These are phyloP conservation scores for Nemurella pictetii DNA, from an alignment of 2,888 invertebrate species.

Conservation along the genomic window DNA sequence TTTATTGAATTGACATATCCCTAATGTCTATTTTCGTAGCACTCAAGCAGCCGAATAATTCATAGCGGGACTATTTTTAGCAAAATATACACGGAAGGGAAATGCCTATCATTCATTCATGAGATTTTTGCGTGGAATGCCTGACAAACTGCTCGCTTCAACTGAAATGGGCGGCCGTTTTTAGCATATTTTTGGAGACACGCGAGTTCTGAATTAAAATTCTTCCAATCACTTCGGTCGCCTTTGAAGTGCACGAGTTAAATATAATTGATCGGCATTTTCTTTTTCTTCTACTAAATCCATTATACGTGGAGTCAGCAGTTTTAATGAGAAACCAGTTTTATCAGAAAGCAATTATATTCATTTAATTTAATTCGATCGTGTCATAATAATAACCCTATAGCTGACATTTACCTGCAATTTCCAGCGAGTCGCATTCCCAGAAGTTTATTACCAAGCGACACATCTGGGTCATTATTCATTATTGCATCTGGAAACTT, in stretches of 20 bases:
- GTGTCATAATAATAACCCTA: background rate
- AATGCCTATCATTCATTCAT: background rate
- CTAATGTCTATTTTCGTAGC: background rate
- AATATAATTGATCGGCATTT: background rate
- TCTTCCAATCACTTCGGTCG: background rate
- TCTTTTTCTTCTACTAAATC: background rate
- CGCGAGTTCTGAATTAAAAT: background rate
- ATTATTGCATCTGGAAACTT: background rate
- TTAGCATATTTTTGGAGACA: background rate
- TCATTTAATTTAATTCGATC: background rate
- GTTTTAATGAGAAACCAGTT: background rate
- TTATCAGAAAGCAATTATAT: background rate
- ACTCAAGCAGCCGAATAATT: background rate
- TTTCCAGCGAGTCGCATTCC: background rate
- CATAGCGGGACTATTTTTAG: background rate
- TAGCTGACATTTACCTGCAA: background rate
- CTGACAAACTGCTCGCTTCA: background rate
- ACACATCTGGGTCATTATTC: background rate
- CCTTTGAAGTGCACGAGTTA: background rate
- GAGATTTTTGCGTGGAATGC: background rate
- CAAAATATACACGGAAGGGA: background rate
- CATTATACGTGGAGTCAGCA: background rate
- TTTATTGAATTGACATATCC: conserved; percentile 3
- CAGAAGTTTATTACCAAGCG: background rate
- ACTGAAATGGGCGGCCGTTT: background rate